Base-by-base conservation (phyloP, 2,797 vertebrate species). In the Peromyscus aztecus region DNA sequence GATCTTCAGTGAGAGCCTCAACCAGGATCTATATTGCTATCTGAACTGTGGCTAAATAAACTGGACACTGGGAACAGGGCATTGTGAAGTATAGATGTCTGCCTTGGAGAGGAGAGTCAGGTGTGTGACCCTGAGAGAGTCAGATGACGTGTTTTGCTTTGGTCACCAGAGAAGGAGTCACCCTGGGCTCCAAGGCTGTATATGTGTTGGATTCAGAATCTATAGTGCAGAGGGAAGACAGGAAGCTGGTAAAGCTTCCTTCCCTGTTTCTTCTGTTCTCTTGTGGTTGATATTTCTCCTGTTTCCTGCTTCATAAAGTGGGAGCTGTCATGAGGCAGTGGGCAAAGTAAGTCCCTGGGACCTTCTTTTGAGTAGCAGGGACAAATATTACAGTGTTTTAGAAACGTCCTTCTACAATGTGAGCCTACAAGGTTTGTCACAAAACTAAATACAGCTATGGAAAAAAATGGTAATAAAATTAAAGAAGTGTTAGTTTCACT, bases 391-490 rank as follows among this genome's bases (percentile, higher is more conserved):
- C 21, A 84, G 0, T 46, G 31, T 21, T 37, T 57, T 57, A 73
- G 67, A 87, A 55, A 73, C 4, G 9, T 12, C 23, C n/a, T 73
- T 57, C 73, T 71, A 11, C 67, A 71, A 29, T n/a, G 43, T 17
- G 21, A 49, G 63, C 63, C 63, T 43, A 43, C 37, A 75, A 1
- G 29, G 3, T 87, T 83, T 92, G 73, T 90, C 69, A 71, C 40
- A 92, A 93, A 96, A 90, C 73, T 59, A 61, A 86, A 90, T 57
- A 75, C 81, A 49, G 81, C 46, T 43, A 83, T 89, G 71, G 84
- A 63, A 40, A 75, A 73, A 77, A 75, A 75, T 75, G 71, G 24
- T 12, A 73, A 59, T 63, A 7, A 87, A 84, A 90, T 80, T 65
- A 92, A 86, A 80, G 83, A 37, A 84, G 34, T 83, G 17, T 27